A percentile compares a stretch with the other conserved stretches of the same genome.
Evolutionary conservation across 1,140 invertebrate species (phyloP).

Genomic region (Drosophila erecta): DNA sequence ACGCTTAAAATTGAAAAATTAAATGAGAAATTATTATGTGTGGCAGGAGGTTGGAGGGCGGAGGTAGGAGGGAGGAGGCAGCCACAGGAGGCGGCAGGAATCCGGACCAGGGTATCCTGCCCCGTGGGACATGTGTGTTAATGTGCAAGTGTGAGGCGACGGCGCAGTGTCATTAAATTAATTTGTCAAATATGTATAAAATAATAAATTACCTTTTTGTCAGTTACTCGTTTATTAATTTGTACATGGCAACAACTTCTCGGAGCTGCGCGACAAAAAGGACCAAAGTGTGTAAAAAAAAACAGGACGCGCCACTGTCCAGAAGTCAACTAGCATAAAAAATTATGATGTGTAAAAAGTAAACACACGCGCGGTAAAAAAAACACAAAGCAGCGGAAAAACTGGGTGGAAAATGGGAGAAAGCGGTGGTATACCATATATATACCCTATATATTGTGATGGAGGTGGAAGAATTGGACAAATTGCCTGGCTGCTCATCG

Average conservation of each 20-base stretch:
- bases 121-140: constrained; percentile 42
- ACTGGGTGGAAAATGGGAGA: neutral
- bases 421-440: neutral
- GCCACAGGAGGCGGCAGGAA: neutral
- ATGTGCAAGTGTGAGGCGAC: constrained; percentile 38
- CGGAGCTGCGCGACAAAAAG: constrained; percentile 51
- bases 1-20: constrained; percentile 84
- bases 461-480: constrained; percentile 27
- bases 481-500: constrained; percentile 74
- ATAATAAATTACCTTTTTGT: constrained; percentile 84
- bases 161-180: constrained; percentile 77
- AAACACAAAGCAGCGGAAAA: neutral
- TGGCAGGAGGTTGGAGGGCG: constrained; percentile 43
- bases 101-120: constrained; percentile 1
- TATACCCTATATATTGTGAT: neutral
- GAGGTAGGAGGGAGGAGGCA: neutral
- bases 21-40: constrained; percentile 84
- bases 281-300: constrained; percentile 23
- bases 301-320: constrained; percentile 57
- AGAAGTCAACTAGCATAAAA: constrained; percentile 81
- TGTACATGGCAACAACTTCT: constrained; percentile 82
- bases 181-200: constrained; percentile 84
- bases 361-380: constrained; percentile 45
- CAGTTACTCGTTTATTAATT: constrained; percentile 83
- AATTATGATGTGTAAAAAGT: constrained; percentile 80